Evolutionary conservation across 1,140 invertebrate genomes (phyloP).

Genomic region (Achroia grisella): DNA sequence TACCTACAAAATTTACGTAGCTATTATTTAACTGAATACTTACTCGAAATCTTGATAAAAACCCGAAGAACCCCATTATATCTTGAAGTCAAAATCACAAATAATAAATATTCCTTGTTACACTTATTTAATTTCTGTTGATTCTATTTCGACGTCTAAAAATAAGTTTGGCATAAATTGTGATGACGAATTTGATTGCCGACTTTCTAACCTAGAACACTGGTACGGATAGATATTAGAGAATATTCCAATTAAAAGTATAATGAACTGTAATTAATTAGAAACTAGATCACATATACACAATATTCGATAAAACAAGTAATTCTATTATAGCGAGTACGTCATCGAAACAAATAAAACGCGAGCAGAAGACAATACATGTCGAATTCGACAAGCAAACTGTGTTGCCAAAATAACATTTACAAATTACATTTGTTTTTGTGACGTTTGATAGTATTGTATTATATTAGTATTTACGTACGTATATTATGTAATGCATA

Average conservation of each 20-base stretch:
- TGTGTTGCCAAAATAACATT: too few relatives aligned
- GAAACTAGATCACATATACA: background rate
- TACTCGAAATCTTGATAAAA: conserved; percentile 5
- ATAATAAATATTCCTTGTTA: conserved; percentile 19
- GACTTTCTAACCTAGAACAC: conserved; percentile 45
- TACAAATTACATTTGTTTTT: too few relatives aligned
- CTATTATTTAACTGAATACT: background rate
- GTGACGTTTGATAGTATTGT: too few relatives aligned
- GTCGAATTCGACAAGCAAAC: conserved; percentile 1
- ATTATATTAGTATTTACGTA: too few relatives aligned
- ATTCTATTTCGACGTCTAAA: conserved; percentile 34
- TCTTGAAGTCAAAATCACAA: conserved; percentile 13
- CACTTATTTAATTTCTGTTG: conserved; percentile 22
- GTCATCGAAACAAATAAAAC: conserved; percentile 10
- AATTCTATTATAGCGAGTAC: background rate
- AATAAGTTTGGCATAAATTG: conserved; percentile 44
- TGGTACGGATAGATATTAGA: conserved; percentile 21
- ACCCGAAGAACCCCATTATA: conserved; percentile 57
- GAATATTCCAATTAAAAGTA: background rate
- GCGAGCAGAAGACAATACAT: conserved; percentile 3
- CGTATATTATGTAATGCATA: too few relatives aligned
- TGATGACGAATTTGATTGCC: conserved; percentile 36
- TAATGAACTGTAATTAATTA: background rate
- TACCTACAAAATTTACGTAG: conserved; percentile 3
- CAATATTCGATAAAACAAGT: background rate